Evolutionary conservation across 2,113 vertebrate genomes (phyloP), one percentile per base, ranked within the genome.

Genomic region (Melanerpes formicivorus): DNA sequence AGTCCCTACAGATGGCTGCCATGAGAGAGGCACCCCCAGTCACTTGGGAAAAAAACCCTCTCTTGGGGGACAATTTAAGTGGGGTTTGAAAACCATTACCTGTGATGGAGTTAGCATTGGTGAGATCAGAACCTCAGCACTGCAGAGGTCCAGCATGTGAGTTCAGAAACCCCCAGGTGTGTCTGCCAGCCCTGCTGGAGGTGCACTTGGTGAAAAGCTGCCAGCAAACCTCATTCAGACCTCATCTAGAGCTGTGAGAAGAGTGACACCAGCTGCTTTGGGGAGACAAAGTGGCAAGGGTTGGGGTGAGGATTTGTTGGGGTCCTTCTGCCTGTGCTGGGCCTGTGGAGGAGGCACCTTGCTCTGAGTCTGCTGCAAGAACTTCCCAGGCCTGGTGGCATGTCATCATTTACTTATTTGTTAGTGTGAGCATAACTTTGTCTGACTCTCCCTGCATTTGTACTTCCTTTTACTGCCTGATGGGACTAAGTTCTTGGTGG

Each of bases 71-170:
- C 30, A 9, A 0, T 26, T 62, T 5, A 37, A 16, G 2, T 0
- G 25, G 37, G 19, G 5, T 13, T 5, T 60, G 40, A 12, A 29
- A 37, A 14, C 16, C 3, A 30, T 40, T 40, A 18, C 27, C 54
- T 34, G 9, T 1, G 52, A 3, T 11, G 55, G 32, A 25, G 5
- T 18, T 16, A 3, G 30, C 1, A 14, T 8, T 7, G 44, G 25
- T 4, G 64, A 42, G 67, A 60, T 6, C 1, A 64, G 63, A 48
- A 21, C 88, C 25, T 37, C 18, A 5, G 3, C 1, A 0, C 30
- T 2, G 5, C 55, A 0, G 64, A 46, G 62, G 32, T 3, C 11
- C 23, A 0, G 4, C 9, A 0, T 2, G 3, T 18, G 18, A 11
- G 63, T 11, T 34, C 10, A 4, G 44, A 18, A 67, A 12, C 7